Evolutionary conservation across 30 jellyfish, hydroid and myxozoan genomes (phyloP).

Genomic region (Haliclystus octoradiatus): DNA sequence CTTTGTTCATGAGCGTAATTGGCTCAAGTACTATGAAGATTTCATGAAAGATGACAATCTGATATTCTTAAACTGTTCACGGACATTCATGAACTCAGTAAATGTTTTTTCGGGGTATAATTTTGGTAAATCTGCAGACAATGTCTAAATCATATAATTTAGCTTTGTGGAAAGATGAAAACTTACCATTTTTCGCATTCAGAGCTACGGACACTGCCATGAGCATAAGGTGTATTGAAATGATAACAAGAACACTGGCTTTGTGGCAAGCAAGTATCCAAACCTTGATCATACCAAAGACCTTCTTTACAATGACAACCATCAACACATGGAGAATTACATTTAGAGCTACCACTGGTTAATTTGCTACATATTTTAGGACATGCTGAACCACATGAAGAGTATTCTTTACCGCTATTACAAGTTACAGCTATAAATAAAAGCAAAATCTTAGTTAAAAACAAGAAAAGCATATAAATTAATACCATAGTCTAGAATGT

Average conservation of each 20-base stretch:
- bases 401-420: slow-evolving; percentile 53
- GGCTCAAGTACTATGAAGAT: too few species aligned
- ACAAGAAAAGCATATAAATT: background rate
- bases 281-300: slow-evolving; percentile 57
- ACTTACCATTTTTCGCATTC: slow-evolving; percentile 94
- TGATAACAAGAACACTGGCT: slow-evolving; percentile 81
- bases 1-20: too few species aligned
- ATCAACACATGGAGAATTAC: slow-evolving; percentile 78
- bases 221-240: slow-evolving; percentile 72
- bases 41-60: too few species aligned
- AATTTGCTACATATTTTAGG: slow-evolving; percentile 82
- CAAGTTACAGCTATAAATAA: slow-evolving; percentile 57
- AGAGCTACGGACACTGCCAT: slow-evolving; percentile 40
- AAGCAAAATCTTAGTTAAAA: background rate
- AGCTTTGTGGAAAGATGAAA: too few species aligned
- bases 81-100: too few species aligned
- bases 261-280: slow-evolving; percentile 51
- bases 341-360: slow-evolving; percentile 41
- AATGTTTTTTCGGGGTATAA: too few species aligned
- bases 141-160: too few species aligned
- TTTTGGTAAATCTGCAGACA: too few species aligned
- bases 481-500: too few species aligned
- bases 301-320: slow-evolving; percentile 92
- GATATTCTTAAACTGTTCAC: too few species aligned
- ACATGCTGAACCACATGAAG: slow-evolving; percentile 95